Evolutionary conservation across 2,113 vertebrate genomes (phyloP).

Genomic region (Falcunculus frontatus): DNA sequence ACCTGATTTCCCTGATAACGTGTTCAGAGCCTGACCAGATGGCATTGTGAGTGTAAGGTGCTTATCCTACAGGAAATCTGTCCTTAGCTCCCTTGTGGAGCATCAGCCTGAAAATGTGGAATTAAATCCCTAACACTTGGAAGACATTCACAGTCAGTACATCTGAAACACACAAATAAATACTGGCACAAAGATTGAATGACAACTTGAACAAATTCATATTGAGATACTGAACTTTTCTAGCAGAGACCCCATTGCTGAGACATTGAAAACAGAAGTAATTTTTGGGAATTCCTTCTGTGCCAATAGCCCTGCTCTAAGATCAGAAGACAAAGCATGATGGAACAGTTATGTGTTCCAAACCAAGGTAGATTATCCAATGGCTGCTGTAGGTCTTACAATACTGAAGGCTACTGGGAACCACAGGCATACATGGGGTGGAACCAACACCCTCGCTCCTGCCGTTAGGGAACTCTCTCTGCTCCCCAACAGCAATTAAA

Average conservation of each 20-base stretch:
- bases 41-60: background rate
- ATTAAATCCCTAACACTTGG: background rate
- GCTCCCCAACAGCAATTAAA: background rate
- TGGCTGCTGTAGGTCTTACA: background rate
- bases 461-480: background rate
- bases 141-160: background rate
- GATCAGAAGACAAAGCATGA: background rate
- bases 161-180: background rate
- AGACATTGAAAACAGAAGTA: background rate
- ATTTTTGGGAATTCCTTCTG: background rate
- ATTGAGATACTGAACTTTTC: background rate
- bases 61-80: constrained; percentile 43
- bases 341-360: background rate
- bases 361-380: background rate
- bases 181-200: background rate
- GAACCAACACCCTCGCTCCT: background rate
- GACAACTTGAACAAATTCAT: background rate
- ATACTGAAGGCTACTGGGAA: background rate
- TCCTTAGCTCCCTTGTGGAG: background rate
- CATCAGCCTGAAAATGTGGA: background rate
- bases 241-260: background rate
- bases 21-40: constrained; percentile 5
- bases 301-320: background rate
- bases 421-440: background rate
- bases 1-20: constrained; percentile 24